Conservation (phyloP, 1,140 invertebrate species). For the Cephus cinctus region DNA sequence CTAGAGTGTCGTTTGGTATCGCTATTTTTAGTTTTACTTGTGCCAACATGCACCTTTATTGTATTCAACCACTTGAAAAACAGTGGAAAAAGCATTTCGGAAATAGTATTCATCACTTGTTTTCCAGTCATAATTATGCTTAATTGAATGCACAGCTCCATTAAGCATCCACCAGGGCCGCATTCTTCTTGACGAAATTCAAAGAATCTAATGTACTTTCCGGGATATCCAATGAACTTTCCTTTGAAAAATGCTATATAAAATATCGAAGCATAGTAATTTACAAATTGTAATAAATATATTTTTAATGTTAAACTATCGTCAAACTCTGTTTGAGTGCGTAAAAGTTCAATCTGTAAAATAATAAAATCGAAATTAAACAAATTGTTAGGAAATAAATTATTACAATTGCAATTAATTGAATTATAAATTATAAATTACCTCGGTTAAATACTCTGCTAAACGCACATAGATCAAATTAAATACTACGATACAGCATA, state of each 20-base stretch:
- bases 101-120: conserved; percentile 88
- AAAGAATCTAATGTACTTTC: conserved; percentile 74
- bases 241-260: conserved; percentile 99
- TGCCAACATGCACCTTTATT: conserved; percentile 57
- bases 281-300: conserved; percentile 96
- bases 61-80: conserved; percentile 74
- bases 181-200: conserved; percentile 84
- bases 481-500: conserved; percentile 82
- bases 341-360: conserved; percentile 73
- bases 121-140: conserved; percentile 96
- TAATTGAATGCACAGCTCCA: conserved; percentile 90
- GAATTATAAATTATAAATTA: conserved; percentile 6
- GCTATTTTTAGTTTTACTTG: conserved; percentile 48
- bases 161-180: conserved; percentile 84
- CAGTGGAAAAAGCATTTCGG: conserved; percentile 76
- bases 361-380: not conserved
- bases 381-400: not conserved
- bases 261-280: conserved; percentile 98
- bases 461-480: conserved; percentile 88
- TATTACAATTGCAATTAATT: not conserved
- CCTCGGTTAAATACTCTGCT: conserved; percentile 90
- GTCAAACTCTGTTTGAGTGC: conserved; percentile 97
- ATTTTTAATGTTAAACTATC: conserved; percentile 96
- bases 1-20: conserved; percentile 40
- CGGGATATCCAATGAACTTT: conserved; percentile 84